Evolutionary conservation across 2,797 vertebrate species (phyloP), one percentile per base, ranked within the genome.

Genomic region (Cynodonichthys magdalenae): DNA sequence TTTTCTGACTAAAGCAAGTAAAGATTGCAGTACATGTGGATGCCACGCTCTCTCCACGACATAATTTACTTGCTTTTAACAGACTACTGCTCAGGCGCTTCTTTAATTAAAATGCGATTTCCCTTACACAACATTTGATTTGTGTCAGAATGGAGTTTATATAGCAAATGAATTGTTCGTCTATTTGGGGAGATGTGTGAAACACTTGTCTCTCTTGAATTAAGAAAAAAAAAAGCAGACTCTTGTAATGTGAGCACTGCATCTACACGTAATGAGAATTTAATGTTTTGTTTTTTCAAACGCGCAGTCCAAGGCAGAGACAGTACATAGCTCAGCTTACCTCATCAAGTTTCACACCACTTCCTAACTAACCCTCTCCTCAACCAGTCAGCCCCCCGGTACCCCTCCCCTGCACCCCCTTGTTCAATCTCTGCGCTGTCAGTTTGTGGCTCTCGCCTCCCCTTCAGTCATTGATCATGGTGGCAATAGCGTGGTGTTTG

Each of bases 391-490:
- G 3, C 53, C 2, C 31, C 55, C 59, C 66, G 31, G 53, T 18
- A 53, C 65, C 0, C 45, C 36, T 6, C 28, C 53, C 52, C 47
- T 1, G 0, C 68, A 42, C 42, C 55, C 59, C 75, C 69, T 59
- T 57, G 75, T 83, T 86, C 80, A 86, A 81, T 90, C 83, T 87
- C 80, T 64, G 70, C 73, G 59, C 78, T 84, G 87, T 89, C 87
- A 84, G 76, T 86, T 75, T 75, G 85, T 56, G 71, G 62, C 86
- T 71, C 78, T 74, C 54, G 59, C 79, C 49, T 84, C 84, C 66
- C 84, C 71, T 77, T 85, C 81, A 84, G 77, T 81, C 91, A 92
- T 91, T 92, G 91, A 92, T 92, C 91, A 92, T 62, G 58, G 82
- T 82, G 86, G 89, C 89, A 83, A 81, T 62, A 70, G 75, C 42